Conservation (phyloP, 2,797 vertebrate species). For the Rhincodon typus region DNA sequence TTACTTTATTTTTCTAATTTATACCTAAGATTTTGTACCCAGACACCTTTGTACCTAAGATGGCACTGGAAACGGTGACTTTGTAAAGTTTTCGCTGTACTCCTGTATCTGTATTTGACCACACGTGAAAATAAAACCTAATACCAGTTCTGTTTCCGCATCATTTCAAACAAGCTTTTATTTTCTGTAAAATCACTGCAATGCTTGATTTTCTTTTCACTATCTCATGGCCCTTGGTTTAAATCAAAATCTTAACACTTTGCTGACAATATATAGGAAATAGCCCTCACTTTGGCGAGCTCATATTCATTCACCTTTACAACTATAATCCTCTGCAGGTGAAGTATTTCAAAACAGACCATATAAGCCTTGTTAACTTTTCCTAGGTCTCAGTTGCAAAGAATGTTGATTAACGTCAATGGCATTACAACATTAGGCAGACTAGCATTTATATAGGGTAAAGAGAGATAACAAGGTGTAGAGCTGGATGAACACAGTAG, state of each 20-base stretch:
- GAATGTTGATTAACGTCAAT: background rate
- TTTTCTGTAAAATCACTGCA: background rate
- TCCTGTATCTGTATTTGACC: too few species aligned
- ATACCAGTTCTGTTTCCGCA: background rate
- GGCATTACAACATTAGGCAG: background rate
- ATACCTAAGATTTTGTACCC: too few species aligned
- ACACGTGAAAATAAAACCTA: too few species aligned
- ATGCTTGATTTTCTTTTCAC: background rate
- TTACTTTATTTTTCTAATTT: too few species aligned
- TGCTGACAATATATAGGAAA: background rate
- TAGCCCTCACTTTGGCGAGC: background rate
- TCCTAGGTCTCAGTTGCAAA: background rate
- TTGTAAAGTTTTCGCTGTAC: too few species aligned
- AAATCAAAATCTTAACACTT: background rate
- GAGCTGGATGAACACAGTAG: too few species aligned
- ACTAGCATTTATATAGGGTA: too few species aligned
- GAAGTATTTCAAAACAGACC: background rate
- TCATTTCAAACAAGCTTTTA: background rate
- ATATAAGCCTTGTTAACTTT: background rate
- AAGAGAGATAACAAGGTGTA: too few species aligned
- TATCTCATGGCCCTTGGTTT: background rate
- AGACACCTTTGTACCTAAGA: too few species aligned
- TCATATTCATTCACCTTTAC: background rate
- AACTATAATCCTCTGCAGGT: too few species aligned
- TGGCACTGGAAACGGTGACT: too few species aligned